Evolutionary conservation across 2,888 invertebrate species (phyloP).

Genomic region (Octonoba sinensis): DNA sequence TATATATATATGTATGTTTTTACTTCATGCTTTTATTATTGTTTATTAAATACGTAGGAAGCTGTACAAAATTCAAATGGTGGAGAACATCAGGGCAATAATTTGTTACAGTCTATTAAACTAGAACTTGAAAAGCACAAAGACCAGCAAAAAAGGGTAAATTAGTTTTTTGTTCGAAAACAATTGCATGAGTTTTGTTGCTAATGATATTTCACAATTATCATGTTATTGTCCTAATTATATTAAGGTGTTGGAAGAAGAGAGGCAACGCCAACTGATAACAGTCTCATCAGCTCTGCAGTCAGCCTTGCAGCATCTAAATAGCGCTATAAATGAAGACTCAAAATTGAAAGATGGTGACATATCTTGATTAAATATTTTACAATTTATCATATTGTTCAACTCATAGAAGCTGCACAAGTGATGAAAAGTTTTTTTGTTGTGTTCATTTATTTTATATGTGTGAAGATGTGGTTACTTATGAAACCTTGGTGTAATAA

Average conservation of each 20-base stretch:
- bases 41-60: conserved; percentile 41
- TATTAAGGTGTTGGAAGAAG: conserved; percentile 56
- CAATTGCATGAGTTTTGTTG: conserved; percentile 3
- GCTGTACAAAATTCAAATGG: conserved; percentile 50
- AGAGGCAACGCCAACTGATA: conserved; percentile 46
- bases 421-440: conserved; percentile 31
- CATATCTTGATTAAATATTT: conserved; percentile 39
- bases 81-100: conserved; percentile 46
- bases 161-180: no score
- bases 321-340: conserved; percentile 52
- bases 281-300: conserved; percentile 53
- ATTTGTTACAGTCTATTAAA: conserved; percentile 53
- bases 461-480: conserved; percentile 25
- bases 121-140: conserved; percentile 58
- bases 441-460: conserved; percentile 32
- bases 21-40: neutral
- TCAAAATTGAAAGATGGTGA: conserved; percentile 44
- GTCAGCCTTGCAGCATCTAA: conserved; percentile 60
- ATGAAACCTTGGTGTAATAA: neutral
- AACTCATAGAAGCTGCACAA: conserved; percentile 49
- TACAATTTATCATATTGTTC: conserved; percentile 3
- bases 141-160: conserved; percentile 59
- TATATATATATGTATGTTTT: no score
- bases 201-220: no score
- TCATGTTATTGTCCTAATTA: neutral